Evolutionary conservation across 92 coral and sea anemone genomes (phyloP), one percentile per base, ranked within the genome.

Genomic region (Siderastrea radians): DNA sequence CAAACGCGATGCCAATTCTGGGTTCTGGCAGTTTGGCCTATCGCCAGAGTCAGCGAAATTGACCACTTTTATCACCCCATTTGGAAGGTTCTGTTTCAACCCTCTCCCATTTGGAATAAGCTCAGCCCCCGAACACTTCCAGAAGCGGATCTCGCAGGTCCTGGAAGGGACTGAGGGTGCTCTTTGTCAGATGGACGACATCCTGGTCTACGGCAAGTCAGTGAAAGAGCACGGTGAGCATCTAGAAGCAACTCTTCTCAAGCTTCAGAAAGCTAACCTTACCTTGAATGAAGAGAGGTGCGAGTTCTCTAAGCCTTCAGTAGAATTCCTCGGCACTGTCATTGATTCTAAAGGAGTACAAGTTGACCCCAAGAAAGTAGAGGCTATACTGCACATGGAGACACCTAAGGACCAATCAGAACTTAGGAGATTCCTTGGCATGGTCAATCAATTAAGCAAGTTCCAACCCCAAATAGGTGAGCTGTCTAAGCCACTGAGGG

Each of bases 111-210:
- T 68, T 71, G 90, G 68, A 15, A 87, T 87, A 45, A 67, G 84
- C 19, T 78, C 85, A 16, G 79, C 92, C 12, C 84, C 88, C n/a
- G 90, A 77, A 69, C 90, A 89, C 72, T 84, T 89, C 89, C 66
- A 90, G 83, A 69, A 74, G 68, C 84, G 63, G 57, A 85, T 79
- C 81, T 80, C 77, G 59, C 78, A 86, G 46, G 79, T 71, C 49
- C 83, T 86, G 5, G 85, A 46, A 75, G 93, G 90, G 45, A 55
- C 81, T 4, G 75, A 74, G 4, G 92, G 90, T 54, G 57, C 51
- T 26, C 59, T 88, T 46, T 88, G 92, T 64, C 87, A 11, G 74
- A 84, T 74, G 81, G 92, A 84, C 45, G 89, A 88, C 46, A 88
- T 82, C 72, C 78, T 89, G 19, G 70, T 85, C 16, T 82, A 16